Base-by-base conservation (phyloP, 2,113 vertebrate species). In the Ursus arctos region DNA sequence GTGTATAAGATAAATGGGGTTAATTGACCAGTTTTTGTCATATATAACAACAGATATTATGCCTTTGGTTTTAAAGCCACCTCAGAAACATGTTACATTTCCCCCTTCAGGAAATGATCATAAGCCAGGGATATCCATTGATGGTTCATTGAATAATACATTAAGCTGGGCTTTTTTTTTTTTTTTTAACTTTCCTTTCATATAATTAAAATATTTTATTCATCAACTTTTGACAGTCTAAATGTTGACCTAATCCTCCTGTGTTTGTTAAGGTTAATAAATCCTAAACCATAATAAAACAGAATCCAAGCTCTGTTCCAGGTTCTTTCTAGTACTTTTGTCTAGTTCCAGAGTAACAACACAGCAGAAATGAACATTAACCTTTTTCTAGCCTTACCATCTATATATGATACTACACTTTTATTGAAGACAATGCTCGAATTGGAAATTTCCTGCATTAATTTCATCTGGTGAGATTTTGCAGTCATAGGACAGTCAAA, bases 221-320 rank as follows among this genome's bases (percentile, higher is more conserved):
- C 16, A 82, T 82, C 65, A 79, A 51, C 40, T 95, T 93, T 95
- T 89, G 71, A 80, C 19, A 72, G 3, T 92, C n/a, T 87, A 63
- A 63, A 51, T 87, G n/a, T 61, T 97, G 33, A 96, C 76, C 36
- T 85, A 33, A 57, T 74, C 12, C 28, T 28, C 81, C 96, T 88
- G 61, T 94, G 97, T 94, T 83, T 91, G 61, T 65, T 93, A 88
- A 97, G 40, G 71, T 95, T 98, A 71, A 97, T 6, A 72, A 90
- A 72, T 92, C 96, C 69, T 97, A 89, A 86, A 63, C 28, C 15
- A 97, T 96, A 65, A 24, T 94, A 96, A 99, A 98, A 95, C 99
- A 99, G 98, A 99, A 99, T 98, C 99, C 99, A 98, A 99, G 99
- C 97, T 99, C 99, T 97, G 98, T 98, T 88, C 99, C 99, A 57